A percentile compares a stretch with the other conserved stretches of the same genome.
Evolutionary conservation across 2,113 vertebrate species (phyloP).

Genomic region (Pampusana beccarii): DNA sequence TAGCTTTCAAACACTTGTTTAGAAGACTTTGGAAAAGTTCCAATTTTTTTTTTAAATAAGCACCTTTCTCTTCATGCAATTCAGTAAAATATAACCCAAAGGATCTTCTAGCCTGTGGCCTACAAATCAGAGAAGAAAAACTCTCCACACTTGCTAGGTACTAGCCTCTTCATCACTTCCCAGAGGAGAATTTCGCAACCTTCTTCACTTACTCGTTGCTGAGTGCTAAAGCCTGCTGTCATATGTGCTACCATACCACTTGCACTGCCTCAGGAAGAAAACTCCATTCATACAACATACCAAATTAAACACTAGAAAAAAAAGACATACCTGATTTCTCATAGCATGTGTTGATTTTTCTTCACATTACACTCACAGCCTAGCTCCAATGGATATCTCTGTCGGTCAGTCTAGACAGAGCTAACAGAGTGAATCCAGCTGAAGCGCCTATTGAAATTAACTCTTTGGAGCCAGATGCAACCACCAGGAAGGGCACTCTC

Average conservation of each 20-base stretch:
- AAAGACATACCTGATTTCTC: slow-evolving; percentile 11
- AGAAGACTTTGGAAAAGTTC: neutral
- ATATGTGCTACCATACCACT: neutral
- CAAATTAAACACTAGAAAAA: neutral
- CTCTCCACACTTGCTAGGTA: neutral
- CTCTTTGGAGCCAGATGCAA: neutral
- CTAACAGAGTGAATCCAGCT: slow-evolving; percentile 23
- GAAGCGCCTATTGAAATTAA: slow-evolving; percentile 17
- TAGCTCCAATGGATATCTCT: slow-evolving; percentile 26
- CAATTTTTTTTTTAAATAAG: neutral
- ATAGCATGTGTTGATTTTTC: slow-evolving; percentile 23
- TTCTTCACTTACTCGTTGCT: neutral
- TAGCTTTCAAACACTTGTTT: neutral
- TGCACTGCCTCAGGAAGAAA: neutral
- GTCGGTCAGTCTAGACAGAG: slow-evolving; percentile 27
- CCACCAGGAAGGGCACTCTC: neutral
- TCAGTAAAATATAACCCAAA: neutral
- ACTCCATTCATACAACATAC: neutral
- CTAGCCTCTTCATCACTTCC: neutral
- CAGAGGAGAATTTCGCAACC: neutral
- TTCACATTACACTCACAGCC: slow-evolving; percentile 31
- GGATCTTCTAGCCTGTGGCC: neutral
- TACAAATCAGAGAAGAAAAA: neutral
- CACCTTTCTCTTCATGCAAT: neutral
- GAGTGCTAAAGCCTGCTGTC: neutral